Conservation (phyloP, 2,888 invertebrate species). For the Phaonia tiefii region DNA sequence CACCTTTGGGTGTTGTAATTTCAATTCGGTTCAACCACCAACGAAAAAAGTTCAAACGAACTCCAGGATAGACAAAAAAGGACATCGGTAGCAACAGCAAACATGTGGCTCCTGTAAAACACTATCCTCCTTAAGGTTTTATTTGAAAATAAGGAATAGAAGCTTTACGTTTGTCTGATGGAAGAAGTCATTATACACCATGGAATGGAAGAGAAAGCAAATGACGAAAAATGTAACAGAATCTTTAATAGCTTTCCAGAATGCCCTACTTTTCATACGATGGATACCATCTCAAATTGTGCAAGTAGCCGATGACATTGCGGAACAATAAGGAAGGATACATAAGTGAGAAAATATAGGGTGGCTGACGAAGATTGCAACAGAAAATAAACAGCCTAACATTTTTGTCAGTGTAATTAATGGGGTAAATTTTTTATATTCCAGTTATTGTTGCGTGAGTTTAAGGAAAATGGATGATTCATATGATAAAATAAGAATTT, state of each 20-base stretch:
- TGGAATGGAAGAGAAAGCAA: too few species aligned
- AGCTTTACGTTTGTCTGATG: constrained; percentile 54
- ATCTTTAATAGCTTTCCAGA: constrained; percentile 3
- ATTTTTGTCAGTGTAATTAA: too few species aligned
- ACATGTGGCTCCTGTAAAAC: background rate
- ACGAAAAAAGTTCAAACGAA: constrained; percentile 18
- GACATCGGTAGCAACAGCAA: background rate
- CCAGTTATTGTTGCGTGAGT: too few species aligned
- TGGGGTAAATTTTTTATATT: too few species aligned
- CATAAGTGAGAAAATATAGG: too few species aligned
- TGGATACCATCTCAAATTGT: too few species aligned
- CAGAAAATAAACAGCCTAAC: too few species aligned
- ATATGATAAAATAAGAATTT: too few species aligned
- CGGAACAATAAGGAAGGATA: too few species aligned
- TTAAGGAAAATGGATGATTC: too few species aligned
- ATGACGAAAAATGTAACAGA: background rate
- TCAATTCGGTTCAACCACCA: constrained; percentile 45
- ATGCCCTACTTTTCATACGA: constrained; percentile 18
- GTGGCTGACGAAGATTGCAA: too few species aligned
- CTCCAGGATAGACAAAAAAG: background rate
- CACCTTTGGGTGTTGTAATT: constrained; percentile 67
- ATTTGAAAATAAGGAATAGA: constrained; percentile 24
- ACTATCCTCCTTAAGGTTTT: background rate
- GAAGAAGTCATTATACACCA: constrained; percentile 26
- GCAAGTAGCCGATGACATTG: too few species aligned